A percentile compares a stretch with the other conserved stretches of the same genome.
Evolutionary conservation across 2,113 vertebrate species (phyloP).

Genomic region (Oreochromis niloticus): DNA sequence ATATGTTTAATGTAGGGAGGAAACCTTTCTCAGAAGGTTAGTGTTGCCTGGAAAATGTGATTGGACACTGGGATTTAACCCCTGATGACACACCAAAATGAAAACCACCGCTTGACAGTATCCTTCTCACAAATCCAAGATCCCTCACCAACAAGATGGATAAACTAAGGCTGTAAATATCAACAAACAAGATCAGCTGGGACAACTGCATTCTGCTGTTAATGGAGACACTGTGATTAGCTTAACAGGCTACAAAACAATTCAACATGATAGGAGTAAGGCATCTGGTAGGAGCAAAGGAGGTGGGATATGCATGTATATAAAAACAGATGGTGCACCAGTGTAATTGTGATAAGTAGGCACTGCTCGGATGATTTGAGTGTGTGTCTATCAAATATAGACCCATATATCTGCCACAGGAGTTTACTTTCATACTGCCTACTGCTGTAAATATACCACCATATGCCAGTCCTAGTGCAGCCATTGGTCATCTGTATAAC

Average conservation of each 20-base stretch:
- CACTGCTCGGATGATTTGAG: background rate
- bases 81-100: background rate
- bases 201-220: background rate
- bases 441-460: background rate
- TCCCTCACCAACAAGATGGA: background rate
- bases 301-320: background rate
- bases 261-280: background rate
- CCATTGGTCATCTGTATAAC: background rate
- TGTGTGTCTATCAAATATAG: background rate
- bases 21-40: background rate
- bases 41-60: background rate
- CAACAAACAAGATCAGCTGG: background rate
- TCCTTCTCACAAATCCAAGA: background rate
- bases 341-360: background rate
- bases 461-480: background rate
- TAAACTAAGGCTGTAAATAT: background rate
- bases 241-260: background rate
- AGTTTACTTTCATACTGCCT: background rate
- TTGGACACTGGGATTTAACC: background rate
- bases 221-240: background rate
- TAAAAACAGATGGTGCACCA: background rate
- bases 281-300: background rate
- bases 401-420: background rate
- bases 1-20: too few species aligned
- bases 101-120: background rate